phyloP scores from a whole-genome alignment of 92 coral and sea anemone species.

The Epizoanthus rinbou region DNA sequence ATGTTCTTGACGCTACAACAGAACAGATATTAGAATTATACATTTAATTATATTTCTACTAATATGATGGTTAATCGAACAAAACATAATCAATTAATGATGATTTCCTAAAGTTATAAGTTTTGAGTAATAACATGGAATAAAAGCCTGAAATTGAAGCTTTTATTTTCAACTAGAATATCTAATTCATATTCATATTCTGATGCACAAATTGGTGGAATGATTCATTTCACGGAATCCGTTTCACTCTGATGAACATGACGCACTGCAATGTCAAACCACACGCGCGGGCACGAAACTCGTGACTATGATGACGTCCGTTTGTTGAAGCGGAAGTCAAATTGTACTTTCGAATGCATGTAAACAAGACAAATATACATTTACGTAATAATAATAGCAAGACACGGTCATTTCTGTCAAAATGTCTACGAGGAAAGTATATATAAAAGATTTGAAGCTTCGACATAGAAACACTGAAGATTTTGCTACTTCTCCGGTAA shows the following conservation, averaged over 20 bases:
- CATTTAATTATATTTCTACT: neutral
- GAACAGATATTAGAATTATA: no score
- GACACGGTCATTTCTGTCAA: neutral
- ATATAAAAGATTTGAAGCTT: neutral
- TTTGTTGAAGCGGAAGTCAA: neutral
- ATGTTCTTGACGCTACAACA: no score
- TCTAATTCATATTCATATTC: no score
- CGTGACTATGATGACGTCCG: conserved; percentile 9
- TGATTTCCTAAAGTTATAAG: neutral
- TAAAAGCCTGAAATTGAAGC: no score
- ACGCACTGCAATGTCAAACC: neutral
- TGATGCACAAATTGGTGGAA: neutral
- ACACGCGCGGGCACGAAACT: neutral
- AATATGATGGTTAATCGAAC: neutral
- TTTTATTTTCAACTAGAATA: no score
- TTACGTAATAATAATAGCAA: no score
- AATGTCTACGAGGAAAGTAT: conserved; percentile 3
- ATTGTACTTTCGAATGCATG: neutral
- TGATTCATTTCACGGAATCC: neutral
- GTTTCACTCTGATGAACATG: neutral
- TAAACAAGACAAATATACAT: neutral
- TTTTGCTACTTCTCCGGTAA: conserved; percentile 33
- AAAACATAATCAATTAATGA: conserved; percentile 4
- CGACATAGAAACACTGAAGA: conserved; percentile 25
- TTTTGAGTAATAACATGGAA: no score